Evolutionary conservation across 2,888 invertebrate species (phyloP).

Genomic region (Campopleginae sp.): DNA sequence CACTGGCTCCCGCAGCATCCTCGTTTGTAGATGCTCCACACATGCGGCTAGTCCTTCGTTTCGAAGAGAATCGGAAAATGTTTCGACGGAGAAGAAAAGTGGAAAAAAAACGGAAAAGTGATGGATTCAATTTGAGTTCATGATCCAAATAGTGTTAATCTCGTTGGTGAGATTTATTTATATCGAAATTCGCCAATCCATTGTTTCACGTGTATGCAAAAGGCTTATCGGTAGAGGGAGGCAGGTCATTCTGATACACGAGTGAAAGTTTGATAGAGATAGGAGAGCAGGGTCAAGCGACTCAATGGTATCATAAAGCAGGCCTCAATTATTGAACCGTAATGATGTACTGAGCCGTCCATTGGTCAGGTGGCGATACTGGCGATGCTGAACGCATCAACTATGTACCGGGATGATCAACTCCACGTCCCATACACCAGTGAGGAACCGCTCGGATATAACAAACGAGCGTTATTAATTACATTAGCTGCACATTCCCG

Average conservation of each 20-base stretch:
- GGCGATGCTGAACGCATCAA: conserved; percentile 29
- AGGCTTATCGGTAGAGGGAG: neutral
- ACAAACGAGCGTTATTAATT: conserved; percentile 60
- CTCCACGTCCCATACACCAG: neutral
- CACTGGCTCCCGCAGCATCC: neutral
- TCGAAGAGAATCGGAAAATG: neutral
- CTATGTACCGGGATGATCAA: conserved; percentile 31
- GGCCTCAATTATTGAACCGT: conserved; percentile 54
- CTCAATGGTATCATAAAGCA: conserved; percentile 6
- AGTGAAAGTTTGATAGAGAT: conserved; percentile 14
- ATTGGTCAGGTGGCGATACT: conserved; percentile 25
- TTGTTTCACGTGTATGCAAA: neutral
- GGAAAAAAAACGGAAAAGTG: neutral
- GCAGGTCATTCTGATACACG: conserved; percentile 4
- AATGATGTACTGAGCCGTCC: conserved; percentile 43
- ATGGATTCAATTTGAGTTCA: neutral
- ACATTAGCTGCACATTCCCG: conserved; percentile 43
- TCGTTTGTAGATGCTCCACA: neutral
- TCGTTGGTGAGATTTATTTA: neutral
- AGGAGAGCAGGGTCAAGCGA: conserved; percentile 11
- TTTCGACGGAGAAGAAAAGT: neutral
- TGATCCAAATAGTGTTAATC: neutral
- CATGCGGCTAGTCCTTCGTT: neutral
- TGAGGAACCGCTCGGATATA: conserved; percentile 25
- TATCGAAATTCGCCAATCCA: conserved; percentile 4